Evolutionary conservation across 2,888 invertebrate species (phyloP).

Genomic region (Cylloceria caligata): DNA sequence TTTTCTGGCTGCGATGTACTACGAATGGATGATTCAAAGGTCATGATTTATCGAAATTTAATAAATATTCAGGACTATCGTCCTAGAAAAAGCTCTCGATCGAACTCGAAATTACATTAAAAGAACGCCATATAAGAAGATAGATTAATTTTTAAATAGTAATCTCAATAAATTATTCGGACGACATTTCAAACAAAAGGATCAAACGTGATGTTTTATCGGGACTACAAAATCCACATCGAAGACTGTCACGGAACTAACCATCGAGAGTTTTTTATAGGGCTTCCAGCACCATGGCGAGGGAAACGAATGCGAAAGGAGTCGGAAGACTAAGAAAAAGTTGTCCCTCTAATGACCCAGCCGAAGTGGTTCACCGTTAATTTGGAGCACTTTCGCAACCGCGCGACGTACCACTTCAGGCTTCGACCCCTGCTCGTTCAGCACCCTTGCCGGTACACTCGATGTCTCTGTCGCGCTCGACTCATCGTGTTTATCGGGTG

Average conservation of each 20-base stretch:
- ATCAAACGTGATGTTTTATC: background rate
- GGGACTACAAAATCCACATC: background rate
- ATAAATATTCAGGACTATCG: no score
- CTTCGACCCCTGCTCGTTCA: constrained; percentile 56
- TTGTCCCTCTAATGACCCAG: constrained; percentile 79
- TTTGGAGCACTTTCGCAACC: constrained; percentile 73
- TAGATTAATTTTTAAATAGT: no score
- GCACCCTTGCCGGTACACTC: constrained; percentile 26
- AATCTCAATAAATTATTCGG: no score
- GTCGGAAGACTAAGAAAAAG: constrained; percentile 70
- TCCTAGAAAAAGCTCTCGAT: no score
- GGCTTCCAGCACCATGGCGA: background rate
- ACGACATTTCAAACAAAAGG: background rate
- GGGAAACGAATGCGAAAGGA: constrained; percentile 18
- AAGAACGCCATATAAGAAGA: no score
- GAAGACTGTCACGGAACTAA: background rate
- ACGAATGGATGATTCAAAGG: no score
- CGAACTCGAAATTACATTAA: no score
- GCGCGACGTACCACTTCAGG: constrained; percentile 61
- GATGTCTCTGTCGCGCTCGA: constrained; percentile 44
- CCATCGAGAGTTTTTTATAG: constrained; percentile 41
- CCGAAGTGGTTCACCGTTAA: constrained; percentile 81
- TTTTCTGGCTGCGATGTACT: no score
- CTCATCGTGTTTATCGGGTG: constrained; percentile 78
- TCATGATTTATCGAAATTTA: no score